These are phyloP conservation scores for Phorcus lineatus DNA, from an alignment of 2,888 invertebrate species.

Conservation along the genomic window DNA sequence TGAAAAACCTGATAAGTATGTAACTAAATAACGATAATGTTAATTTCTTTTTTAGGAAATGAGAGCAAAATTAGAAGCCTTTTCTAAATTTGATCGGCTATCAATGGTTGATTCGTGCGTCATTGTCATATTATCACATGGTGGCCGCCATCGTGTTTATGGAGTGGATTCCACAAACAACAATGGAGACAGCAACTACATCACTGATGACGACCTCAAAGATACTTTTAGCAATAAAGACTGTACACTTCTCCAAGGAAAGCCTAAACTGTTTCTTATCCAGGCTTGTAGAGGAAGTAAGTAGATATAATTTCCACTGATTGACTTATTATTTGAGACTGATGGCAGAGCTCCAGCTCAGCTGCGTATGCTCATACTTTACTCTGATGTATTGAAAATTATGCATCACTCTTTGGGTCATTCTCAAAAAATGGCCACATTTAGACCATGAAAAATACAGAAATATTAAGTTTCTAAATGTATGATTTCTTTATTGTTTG, in stretches of 20 bases:
- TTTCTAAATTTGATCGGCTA: constrained; percentile 39
- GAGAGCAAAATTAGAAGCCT: constrained; percentile 29
- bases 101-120: constrained; percentile 47
- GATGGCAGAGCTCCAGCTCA: too few species aligned
- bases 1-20: too few species aligned
- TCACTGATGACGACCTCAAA: constrained; percentile 31
- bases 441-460: too few species aligned
- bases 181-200: constrained; percentile 14
- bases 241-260: constrained; percentile 49
- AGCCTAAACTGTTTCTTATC: constrained; percentile 60
- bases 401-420: too few species aligned
- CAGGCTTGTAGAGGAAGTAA: constrained; percentile 64
- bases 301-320: not conserved
- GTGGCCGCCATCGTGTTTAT: constrained; percentile 42
- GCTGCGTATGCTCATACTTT: too few species aligned
- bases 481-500: too few species aligned
- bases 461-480: too few species aligned
- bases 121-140: constrained; percentile 55
- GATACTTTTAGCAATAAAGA: constrained; percentile 45
- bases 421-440: too few species aligned
- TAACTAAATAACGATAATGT: too few species aligned
- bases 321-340: too few species aligned
- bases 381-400: too few species aligned
- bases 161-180: constrained; percentile 47
- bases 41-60: constrained; percentile 46